Conservation (phyloP, 53 echinoderm and acorn worm species). For the Stichopus horrens region DNA sequence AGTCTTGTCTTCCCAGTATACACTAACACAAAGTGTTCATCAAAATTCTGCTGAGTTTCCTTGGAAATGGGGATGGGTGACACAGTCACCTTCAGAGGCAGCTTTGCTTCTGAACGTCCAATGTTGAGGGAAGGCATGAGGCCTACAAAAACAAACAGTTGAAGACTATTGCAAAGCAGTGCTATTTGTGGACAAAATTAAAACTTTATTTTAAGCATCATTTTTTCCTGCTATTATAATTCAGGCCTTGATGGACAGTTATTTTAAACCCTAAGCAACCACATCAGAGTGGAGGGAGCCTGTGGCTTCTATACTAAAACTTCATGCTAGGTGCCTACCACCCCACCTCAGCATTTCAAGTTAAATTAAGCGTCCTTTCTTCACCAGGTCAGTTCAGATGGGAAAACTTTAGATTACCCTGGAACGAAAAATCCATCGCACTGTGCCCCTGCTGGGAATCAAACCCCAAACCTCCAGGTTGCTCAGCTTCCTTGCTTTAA, state of each 20-base stretch:
- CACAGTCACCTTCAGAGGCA: constrained; percentile 86
- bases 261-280: too few relatives aligned
- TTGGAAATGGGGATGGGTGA: constrained; percentile 67
- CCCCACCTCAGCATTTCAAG: too few relatives aligned
- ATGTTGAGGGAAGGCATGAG: constrained; percentile 83
- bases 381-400: too few relatives aligned
- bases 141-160: constrained; percentile 42
- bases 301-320: background rate
- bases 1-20: constrained; percentile 98
- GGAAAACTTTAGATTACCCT: too few relatives aligned
- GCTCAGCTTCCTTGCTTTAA: too few relatives aligned
- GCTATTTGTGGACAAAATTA: background rate
- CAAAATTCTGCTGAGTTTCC: constrained; percentile 70
- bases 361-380: too few relatives aligned
- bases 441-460: too few relatives aligned
- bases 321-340: too few relatives aligned
- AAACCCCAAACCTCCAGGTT: too few relatives aligned
- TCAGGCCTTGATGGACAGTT: background rate
- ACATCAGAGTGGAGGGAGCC: too few relatives aligned
- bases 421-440: too few relatives aligned
- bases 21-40: constrained; percentile 80
- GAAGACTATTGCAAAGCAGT: background rate
- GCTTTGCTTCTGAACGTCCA: constrained; percentile 72
- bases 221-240: background rate
- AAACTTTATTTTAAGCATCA: background rate